Base-by-base conservation (phyloP, 1,140 invertebrate genomes). In the Batillaria attramentaria region DNA sequence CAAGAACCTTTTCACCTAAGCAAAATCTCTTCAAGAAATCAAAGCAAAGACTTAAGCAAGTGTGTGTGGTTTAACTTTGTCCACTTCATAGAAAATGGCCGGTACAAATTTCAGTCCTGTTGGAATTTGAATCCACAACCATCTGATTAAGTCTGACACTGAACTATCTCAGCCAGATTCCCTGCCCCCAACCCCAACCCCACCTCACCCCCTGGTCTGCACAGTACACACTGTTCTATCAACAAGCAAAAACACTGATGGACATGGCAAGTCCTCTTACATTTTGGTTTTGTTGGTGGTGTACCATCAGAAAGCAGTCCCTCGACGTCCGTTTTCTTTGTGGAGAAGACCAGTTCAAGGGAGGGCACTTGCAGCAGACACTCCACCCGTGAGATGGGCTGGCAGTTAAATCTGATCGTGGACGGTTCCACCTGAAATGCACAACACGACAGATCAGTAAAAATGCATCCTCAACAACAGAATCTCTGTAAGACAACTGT, bases 291-390 rank as follows among this genome's bases (percentile, higher is more conserved):
- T 2, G 82, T 62, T n/a, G 88, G 86, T 35, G 87, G 85, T 31
- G 86, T 87, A n/a, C 84, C 85, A 33, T 89, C 88, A 31, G 70
- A 42, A 16, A 85, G 68, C n/a, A 80, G 74, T 6, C 79, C 65
- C 35, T 91, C 89, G 10, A 87, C 72, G 73, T 90, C 88, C 2
- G 87, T 78, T 79, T 91, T 87, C 78, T 92, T 91, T 13, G 92
- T 92, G 13, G 92, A 92, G 77, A 92, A 92, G 39, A 92, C 91
- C 43, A 93, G 80, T 89, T 98, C 97, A 54, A 99, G 93, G 31
- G 97, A 97, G 20, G 98, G 98, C 79, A 99, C 92, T 87, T 89
- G 96, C 18, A 99, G 92, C 93, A 99, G 95, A 90, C 98, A 99
- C 91, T 99, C 97, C 1, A 99, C 97, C 73, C 97, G 91, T 4